These are phyloP conservation scores for Nasonia oneida DNA, from an alignment of 2,888 invertebrate genomes.

Conservation along the genomic window DNA sequence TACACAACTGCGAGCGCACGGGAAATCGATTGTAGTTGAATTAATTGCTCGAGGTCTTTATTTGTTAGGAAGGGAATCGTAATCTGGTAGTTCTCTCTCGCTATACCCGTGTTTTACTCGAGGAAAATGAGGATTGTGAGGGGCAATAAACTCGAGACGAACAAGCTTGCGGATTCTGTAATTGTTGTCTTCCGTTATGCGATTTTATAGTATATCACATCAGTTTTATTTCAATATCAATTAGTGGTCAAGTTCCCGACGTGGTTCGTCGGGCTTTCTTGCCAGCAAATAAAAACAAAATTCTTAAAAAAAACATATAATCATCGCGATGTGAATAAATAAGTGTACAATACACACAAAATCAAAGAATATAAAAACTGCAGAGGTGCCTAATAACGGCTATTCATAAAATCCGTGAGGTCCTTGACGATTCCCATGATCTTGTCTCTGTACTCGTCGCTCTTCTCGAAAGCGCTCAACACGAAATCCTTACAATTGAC, in stretches of 20 bases:
- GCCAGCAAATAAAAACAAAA: too few species aligned
- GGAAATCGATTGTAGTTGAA: neutral
- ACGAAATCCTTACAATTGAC: slow-evolving; percentile 1
- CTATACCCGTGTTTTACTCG: neutral
- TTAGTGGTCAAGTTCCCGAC: too few species aligned
- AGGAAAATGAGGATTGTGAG: neutral
- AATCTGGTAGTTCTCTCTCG: neutral
- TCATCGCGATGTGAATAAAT: too few species aligned
- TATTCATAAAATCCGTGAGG: neutral
- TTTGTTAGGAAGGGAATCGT: neutral
- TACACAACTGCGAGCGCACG: neutral
- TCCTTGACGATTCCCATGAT: neutral
- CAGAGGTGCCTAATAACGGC: neutral
- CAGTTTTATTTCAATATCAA: too few species aligned
- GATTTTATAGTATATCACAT: too few species aligned
- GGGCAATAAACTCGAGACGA: neutral
- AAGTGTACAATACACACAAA: too few species aligned
- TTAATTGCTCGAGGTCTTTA: neutral
- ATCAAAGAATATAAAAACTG: too few species aligned
- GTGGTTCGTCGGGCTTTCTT: too few species aligned
- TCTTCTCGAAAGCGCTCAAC: neutral
- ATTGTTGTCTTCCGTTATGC: too few species aligned
- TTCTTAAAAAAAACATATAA: too few species aligned
- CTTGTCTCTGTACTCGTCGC: neutral
- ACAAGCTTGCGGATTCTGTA: neutral